Conservation (phyloP, 2,113 vertebrate genomes). For the Struthio camelus region DNA sequence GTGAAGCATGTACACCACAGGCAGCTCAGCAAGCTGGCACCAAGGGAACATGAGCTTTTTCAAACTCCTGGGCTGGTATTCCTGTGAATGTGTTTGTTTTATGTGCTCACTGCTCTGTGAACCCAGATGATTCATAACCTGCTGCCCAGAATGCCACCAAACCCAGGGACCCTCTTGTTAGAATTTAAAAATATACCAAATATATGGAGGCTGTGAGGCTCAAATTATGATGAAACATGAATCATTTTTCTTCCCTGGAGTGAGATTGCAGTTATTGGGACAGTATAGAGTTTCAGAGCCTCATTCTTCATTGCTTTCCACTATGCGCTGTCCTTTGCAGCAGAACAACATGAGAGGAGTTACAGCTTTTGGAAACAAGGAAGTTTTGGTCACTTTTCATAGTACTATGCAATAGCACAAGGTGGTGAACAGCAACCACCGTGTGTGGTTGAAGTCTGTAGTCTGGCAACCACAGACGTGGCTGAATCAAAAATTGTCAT, state of each 20-base stretch:
- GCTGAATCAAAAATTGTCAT: background rate
- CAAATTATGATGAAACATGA: background rate
- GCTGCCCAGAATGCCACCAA: background rate
- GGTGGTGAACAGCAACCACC: background rate
- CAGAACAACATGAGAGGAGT: background rate
- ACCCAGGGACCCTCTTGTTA: background rate
- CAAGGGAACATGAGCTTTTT: fast-evolving
- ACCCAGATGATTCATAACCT: background rate
- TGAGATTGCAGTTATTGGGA: background rate
- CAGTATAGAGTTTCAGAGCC: background rate
- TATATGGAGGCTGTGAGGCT: background rate
- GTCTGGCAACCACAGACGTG: background rate
- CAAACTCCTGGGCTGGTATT: background rate
- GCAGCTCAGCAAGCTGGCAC: background rate
- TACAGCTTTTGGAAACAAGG: background rate
- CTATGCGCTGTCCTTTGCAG: background rate
- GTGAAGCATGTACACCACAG: background rate
- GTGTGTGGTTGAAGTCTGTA: background rate
- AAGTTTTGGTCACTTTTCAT: background rate
- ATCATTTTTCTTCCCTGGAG: background rate
- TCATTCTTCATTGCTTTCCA: background rate
- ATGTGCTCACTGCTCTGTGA: fast-evolving
- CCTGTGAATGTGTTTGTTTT: background rate
- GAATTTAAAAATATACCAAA: background rate
- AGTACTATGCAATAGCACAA: background rate